Percentiles rank a stretch among this genome's conserved stretches.
Evolutionary conservation across 2,113 vertebrate genomes (phyloP).

Genomic region (Archocentrus centrarchus): DNA sequence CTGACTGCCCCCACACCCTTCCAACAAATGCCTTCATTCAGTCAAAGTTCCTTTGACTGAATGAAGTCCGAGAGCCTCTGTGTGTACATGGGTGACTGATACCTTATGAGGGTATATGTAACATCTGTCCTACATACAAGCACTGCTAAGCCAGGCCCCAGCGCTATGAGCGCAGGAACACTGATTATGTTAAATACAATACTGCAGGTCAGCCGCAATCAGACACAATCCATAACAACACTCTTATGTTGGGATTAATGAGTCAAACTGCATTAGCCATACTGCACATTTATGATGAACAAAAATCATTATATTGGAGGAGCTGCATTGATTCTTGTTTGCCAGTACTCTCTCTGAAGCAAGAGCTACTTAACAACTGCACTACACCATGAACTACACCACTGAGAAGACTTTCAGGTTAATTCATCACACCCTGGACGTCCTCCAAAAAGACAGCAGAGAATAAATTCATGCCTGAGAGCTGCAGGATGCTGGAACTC

Average conservation of each 20-base stretch:
- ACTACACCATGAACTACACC: constrained; percentile 24
- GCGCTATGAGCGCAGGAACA: neutral
- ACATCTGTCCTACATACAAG: constrained; percentile 4
- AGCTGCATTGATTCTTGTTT: constrained; percentile 30
- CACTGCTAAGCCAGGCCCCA: neutral
- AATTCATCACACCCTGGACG: constrained; percentile 70
- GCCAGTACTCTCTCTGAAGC: constrained; percentile 4
- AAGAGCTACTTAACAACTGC: constrained; percentile 20
- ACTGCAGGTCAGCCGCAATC: neutral
- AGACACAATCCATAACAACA: neutral
- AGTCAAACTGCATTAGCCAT: constrained; percentile 20
- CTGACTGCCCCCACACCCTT: constrained; percentile 61
- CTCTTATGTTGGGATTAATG: constrained; percentile 9
- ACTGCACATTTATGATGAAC: neutral
- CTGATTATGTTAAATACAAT: neutral
- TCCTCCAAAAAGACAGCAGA: constrained; percentile 64
- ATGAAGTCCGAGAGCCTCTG: constrained; percentile 34
- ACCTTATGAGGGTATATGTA: constrained; percentile 13
- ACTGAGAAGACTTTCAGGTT: constrained; percentile 35
- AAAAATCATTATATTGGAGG: constrained; percentile 5
- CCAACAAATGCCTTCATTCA: constrained; percentile 58
- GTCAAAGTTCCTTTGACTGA: constrained; percentile 68
- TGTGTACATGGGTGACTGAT: constrained; percentile 43
- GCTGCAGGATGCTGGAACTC: constrained; percentile 53
- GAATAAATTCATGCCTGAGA: constrained; percentile 64